phyloP scores from a whole-genome alignment of 2,888 invertebrate genomes.

The Abrostola tripartita region DNA sequence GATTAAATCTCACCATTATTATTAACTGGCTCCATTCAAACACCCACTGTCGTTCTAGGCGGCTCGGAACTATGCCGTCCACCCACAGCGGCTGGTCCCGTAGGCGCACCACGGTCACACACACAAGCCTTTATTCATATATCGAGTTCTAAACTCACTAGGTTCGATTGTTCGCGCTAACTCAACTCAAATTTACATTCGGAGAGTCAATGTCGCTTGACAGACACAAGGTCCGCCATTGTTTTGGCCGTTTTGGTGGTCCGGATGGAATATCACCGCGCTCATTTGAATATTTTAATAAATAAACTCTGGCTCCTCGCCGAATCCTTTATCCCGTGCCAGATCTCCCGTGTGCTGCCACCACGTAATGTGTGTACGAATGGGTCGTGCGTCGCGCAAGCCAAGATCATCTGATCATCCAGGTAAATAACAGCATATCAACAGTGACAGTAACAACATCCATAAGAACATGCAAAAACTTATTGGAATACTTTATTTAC shows the following conservation, averaged over 20 bases:
- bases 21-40: conserved; percentile 88
- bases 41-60: conserved; percentile 87
- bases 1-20: conserved; percentile 89
- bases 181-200: conserved; percentile 84
- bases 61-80: conserved; percentile 87
- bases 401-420: conserved; percentile 83
- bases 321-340: conserved; percentile 55
- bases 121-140: conserved; percentile 82
- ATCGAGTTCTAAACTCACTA: conserved; percentile 81
- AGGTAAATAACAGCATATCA: conserved; percentile 73
- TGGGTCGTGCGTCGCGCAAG: conserved; percentile 82
- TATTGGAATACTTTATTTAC: conserved; percentile 75
- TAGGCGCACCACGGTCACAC: conserved; percentile 88
- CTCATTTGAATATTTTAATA: conserved; percentile 79
- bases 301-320: conserved; percentile 58
- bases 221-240: conserved; percentile 83
- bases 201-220: conserved; percentile 83
- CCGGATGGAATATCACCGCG: conserved; percentile 74
- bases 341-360: conserved; percentile 66
- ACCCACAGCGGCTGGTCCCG: conserved; percentile 86
- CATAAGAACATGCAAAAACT: conserved; percentile 76
- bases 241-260: conserved; percentile 84
- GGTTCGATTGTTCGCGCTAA: conserved; percentile 82
- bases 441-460: conserved; percentile 71
- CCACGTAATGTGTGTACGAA: conserved; percentile 59